A percentile compares a stretch with the other conserved stretches of the same genome.
These are phyloP conservation scores for Podiceps cristatus DNA, from an alignment of 2,113 vertebrate species.

Conservation along the genomic window DNA sequence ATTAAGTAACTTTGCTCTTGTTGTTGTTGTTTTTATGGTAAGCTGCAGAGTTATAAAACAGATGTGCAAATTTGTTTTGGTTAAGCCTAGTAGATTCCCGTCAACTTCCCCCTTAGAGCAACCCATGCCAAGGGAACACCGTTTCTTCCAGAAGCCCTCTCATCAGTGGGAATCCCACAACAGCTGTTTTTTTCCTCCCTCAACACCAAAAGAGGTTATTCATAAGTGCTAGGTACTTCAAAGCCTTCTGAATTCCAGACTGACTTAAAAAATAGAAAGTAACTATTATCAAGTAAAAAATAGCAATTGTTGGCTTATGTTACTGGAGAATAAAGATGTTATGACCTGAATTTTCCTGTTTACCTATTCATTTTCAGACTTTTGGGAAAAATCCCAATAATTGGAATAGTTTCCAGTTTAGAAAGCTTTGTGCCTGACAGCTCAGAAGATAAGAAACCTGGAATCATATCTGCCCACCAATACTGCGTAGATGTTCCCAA, in stretches of 20 bases:
- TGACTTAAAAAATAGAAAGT: background rate
- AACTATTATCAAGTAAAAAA: background rate
- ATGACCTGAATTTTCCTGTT: conserved; percentile 14
- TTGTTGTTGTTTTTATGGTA: background rate
- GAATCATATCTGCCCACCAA: background rate
- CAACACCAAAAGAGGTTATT: background rate
- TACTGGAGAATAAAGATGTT: background rate
- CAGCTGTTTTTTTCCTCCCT: background rate
- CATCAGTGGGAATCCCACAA: background rate
- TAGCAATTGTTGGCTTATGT: background rate
- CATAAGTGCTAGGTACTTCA: background rate
- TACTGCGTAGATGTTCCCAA: background rate
- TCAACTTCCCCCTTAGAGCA: background rate
- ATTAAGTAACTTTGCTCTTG: background rate
- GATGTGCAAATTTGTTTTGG: background rate
- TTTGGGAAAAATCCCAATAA: background rate
- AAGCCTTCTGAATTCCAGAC: background rate
- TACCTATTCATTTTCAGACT: background rate
- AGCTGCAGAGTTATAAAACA: background rate
- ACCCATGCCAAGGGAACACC: background rate
- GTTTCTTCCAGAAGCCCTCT: background rate
- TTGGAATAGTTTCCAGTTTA: background rate
- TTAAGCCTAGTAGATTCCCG: background rate
- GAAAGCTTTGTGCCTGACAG: background rate
- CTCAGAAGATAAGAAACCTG: background rate